Percentiles rank a stretch among this genome's conserved stretches.
Evolutionary conservation across 2,888 invertebrate species (phyloP).

Genomic region (Dorcus parallelipipedus): DNA sequence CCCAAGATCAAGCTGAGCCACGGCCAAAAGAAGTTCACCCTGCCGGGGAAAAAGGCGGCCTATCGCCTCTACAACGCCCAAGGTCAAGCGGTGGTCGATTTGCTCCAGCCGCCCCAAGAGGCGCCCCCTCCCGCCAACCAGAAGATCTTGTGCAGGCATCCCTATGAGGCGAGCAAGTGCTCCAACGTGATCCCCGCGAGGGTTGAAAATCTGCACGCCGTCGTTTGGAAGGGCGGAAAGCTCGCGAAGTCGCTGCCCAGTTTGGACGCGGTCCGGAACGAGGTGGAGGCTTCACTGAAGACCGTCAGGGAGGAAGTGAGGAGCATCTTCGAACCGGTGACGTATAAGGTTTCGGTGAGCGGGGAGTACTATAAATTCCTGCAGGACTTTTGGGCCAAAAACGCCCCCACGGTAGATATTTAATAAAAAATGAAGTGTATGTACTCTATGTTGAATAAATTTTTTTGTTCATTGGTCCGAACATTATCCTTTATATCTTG

Average conservation of each 20-base stretch:
- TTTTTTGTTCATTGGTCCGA: not conserved
- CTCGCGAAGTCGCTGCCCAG: conserved; percentile 65
- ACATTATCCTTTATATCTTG: no score
- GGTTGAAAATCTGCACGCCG: conserved; percentile 77
- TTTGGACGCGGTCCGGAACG: conserved; percentile 70
- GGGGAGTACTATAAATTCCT: conserved; percentile 91
- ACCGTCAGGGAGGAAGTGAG: conserved; percentile 89
- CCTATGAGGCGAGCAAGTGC: conserved; percentile 93
- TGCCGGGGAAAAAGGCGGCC: conserved; percentile 90
- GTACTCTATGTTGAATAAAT: not conserved
- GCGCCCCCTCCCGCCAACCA: conserved; percentile 69
- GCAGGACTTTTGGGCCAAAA: conserved; percentile 93
- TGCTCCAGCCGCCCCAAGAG: conserved; percentile 80
- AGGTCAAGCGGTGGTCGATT: conserved; percentile 85
- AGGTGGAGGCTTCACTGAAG: conserved; percentile 75
- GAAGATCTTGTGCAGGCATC: conserved; percentile 91
- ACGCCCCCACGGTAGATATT: conserved; percentile 91
- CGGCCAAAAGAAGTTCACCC: conserved; percentile 95
- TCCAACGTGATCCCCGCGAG: conserved; percentile 90
- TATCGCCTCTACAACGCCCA: conserved; percentile 69
- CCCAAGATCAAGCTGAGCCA: conserved; percentile 95
- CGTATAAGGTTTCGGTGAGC: conserved; percentile 95
- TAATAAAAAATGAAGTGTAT: not conserved
- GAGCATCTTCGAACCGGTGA: conserved; percentile 95
- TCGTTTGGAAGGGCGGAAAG: conserved; percentile 84